Conservation (phyloP, 2,797 vertebrate genomes). For the Apogon talboti region DNA sequence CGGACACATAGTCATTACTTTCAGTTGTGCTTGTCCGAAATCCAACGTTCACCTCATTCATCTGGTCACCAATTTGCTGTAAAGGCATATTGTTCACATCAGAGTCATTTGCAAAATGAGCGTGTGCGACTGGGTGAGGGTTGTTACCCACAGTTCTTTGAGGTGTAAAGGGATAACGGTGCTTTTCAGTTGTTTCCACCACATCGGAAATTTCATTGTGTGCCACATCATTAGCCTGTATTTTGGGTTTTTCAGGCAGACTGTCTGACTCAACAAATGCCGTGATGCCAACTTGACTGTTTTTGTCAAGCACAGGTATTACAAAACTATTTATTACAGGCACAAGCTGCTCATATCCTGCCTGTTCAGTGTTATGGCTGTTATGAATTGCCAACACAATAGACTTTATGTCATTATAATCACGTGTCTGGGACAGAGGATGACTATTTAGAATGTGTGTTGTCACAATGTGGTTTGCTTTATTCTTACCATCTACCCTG, state of each 20-base stretch:
- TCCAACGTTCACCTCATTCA: constrained; percentile 20
- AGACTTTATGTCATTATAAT: constrained; percentile 13
- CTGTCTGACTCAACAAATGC: constrained; percentile 19
- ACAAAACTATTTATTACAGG: constrained; percentile 17
- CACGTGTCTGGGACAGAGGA: constrained; percentile 13
- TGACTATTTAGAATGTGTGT: constrained; percentile 13
- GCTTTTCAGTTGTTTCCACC: constrained; percentile 26
- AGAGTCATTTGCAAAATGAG: constrained; percentile 21
- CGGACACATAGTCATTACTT: constrained; percentile 33
- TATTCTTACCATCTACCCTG: constrained; percentile 1
- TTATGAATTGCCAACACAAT: constrained; percentile 6
- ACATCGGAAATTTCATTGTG: constrained; percentile 21
- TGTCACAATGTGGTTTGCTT: constrained; percentile 20
- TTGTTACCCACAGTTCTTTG: background rate
- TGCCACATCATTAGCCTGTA: constrained; percentile 26
- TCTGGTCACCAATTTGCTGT: constrained; percentile 8
- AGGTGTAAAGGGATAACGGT: background rate
- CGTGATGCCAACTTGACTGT: constrained; percentile 6
- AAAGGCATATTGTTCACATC: constrained; percentile 8
- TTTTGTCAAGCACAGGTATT: constrained; percentile 23
- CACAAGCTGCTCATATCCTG: constrained; percentile 25
- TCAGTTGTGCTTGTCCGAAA: constrained; percentile 28
- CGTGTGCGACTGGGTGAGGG: background rate
- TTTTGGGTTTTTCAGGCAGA: constrained; percentile 23
- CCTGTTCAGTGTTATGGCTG: constrained; percentile 1